Conservation (phyloP, 2,888 invertebrate genomes). For the Meandrusa payeni region DNA sequence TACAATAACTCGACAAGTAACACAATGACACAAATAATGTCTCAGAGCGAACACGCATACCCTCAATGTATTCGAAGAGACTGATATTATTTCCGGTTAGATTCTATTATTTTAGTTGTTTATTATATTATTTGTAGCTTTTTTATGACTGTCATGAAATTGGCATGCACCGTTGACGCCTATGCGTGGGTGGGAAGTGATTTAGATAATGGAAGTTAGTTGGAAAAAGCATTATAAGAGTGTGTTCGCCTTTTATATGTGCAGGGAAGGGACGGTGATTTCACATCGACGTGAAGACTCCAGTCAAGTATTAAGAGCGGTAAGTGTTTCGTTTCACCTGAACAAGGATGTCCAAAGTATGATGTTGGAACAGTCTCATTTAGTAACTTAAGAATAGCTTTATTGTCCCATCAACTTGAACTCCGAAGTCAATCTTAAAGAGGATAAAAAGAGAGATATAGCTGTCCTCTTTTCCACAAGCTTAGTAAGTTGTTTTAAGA, state of each 20-base stretch:
- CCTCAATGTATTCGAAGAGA: conserved; percentile 33
- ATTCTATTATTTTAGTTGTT: conserved; percentile 48
- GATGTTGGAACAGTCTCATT: neutral
- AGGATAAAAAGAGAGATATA: no score
- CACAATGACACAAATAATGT: conserved; percentile 43
- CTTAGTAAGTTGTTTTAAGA: no score
- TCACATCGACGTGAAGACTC: conserved; percentile 38
- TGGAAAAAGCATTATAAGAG: conserved; percentile 60
- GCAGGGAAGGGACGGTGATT: conserved; percentile 65
- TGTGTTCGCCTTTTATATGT: conserved; percentile 80
- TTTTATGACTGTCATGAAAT: conserved; percentile 55
- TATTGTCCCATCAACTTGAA: no score
- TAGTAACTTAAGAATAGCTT: no score
- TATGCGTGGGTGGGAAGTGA: conserved; percentile 50
- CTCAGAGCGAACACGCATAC: conserved; percentile 30
- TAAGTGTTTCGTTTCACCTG: conserved; percentile 37
- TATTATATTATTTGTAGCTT: conserved; percentile 65
- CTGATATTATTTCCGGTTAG: no score
- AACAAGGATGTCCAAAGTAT: neutral
- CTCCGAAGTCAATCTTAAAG: no score
- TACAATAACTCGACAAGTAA: conserved; percentile 39
- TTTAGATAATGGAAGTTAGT: conserved; percentile 42
- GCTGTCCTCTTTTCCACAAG: no score
- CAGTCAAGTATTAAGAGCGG: conserved; percentile 37
- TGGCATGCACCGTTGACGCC: conserved; percentile 74